A percentile compares a stretch with the other conserved stretches of the same genome.
phyloP scores from a whole-genome alignment of 1,140 invertebrate genomes.

The Drosophila elegans region DNA sequence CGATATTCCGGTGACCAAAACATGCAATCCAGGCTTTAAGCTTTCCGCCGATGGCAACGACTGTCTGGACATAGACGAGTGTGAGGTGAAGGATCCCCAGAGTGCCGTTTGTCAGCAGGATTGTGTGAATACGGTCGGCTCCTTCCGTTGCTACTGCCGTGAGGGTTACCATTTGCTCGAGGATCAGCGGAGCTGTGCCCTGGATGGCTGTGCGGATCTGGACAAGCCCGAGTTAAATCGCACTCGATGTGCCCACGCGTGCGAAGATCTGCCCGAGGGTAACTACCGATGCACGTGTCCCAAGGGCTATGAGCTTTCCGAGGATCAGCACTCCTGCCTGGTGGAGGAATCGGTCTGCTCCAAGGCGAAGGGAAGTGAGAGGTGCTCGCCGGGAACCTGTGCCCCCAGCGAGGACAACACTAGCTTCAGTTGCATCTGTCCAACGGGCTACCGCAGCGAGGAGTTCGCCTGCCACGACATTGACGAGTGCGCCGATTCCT shows the following conservation, averaged over 20 bases:
- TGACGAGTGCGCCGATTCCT: conserved; percentile 91
- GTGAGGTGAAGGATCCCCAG: conserved; percentile 83
- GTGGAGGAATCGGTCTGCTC: conserved; percentile 86
- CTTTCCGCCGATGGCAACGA: conserved; percentile 84
- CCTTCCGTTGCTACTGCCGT: conserved; percentile 87
- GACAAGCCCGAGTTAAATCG: conserved; percentile 84
- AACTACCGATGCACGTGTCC: conserved; percentile 84
- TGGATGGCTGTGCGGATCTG: conserved; percentile 73
- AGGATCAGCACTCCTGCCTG: conserved; percentile 86
- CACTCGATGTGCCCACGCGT: conserved; percentile 86
- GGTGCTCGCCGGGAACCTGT: conserved; percentile 85
- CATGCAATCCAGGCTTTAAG: conserved; percentile 86
- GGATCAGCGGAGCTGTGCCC: conserved; percentile 79
- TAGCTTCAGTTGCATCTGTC: conserved; percentile 85
- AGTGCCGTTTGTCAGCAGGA: conserved; percentile 86
- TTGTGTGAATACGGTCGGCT: conserved; percentile 89
- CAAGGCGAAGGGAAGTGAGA: conserved; percentile 51
- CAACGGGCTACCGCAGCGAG: conserved; percentile 84
- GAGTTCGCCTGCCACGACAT: conserved; percentile 86
- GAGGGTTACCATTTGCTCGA: conserved; percentile 67
- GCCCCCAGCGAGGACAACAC: conserved; percentile 86
- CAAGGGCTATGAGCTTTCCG: conserved; percentile 85
- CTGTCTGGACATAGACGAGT: conserved; percentile 89
- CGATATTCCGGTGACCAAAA: no score
- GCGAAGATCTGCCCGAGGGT: conserved; percentile 86